Evolutionary conservation across 2,888 invertebrate species (phyloP), one percentile per base, ranked within the genome.

Genomic region (Atrina japonica): DNA sequence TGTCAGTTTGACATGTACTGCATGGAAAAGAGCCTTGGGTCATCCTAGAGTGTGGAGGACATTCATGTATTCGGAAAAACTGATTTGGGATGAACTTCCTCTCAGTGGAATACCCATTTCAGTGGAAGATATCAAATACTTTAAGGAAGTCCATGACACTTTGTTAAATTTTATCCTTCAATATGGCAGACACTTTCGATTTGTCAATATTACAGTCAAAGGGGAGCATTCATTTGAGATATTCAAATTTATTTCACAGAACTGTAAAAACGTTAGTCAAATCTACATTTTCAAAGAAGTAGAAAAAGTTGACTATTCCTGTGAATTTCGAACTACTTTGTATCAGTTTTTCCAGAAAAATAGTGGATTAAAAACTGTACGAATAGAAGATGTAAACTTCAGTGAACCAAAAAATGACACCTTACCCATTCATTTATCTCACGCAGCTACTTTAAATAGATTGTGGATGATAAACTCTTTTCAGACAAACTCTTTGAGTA

Each of bases 391-490:
- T 35, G n/a, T 78, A 6, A 71, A 74, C 35, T 60, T 55, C 21
- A 60, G 53, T 29, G 59, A 71, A 16, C 59, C 66, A 27, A 66
- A 61, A 9, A 73, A 73, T n/a, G 67, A 70, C 3, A 64, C 76
- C 0, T 40, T 82, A n/a, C 79, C 82, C 7, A 53, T 82, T 50
- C 76, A 78, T 7, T 68, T 73, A 9, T 45, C 47, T 18, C 76
- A 80, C 64, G 59, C 78, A 1, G 52, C 53, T 11, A 29, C 49
- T n/a, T 64, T 82, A 7, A 55, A 63, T n/a, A 69, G 52, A 23
- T 66, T 82, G 35, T 70, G 70, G 50, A 61, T 82, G 23, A 70
- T 78, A 7, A 79, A 82, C 43, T 82, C 80, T 3, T 82, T 82
- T 21, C 56, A 70, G 9, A 49, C 58, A 0, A 72, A 70, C 56